Percentiles rank a stretch among this genome's conserved stretches.
Conservation (phyloP, 1,140 invertebrate species). For the Daktulosphaira vitifoliae region DNA sequence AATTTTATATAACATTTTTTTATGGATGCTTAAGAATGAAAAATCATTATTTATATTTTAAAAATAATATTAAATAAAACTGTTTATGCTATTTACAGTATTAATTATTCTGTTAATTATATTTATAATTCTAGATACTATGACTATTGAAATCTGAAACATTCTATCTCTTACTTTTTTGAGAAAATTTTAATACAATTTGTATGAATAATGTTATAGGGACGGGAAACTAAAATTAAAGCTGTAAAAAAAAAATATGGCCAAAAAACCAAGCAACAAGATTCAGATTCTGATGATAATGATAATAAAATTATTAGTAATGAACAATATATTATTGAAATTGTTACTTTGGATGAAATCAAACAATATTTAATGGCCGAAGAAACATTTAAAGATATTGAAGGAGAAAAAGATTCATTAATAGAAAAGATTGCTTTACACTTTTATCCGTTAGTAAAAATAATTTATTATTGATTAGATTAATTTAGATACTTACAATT, state of each 20-base stretch:
- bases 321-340: conserved; percentile 46
- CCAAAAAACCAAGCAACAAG: conserved; percentile 49
- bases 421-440: conserved; percentile 47
- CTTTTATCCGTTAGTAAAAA: conserved; percentile 49
- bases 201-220: conserved; percentile 48
- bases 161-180: no score
- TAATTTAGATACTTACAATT: conserved; percentile 34
- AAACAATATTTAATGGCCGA: conserved; percentile 54
- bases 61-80: no score
- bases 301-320: conserved; percentile 40
- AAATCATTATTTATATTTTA: no score
- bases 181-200: no score
- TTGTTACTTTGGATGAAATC: conserved; percentile 61
- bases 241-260: conserved; percentile 69
- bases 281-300: conserved; percentile 52
- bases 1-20: no score
- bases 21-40: no score
- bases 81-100: no score
- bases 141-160: no score
- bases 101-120: no score
- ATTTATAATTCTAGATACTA: no score
- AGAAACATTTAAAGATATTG: conserved; percentile 46
- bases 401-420: conserved; percentile 41
- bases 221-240: conserved; percentile 91
- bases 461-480: conserved; percentile 6